Evolutionary conservation across 2,888 invertebrate species (phyloP), one percentile per base, ranked within the genome.

Genomic region (Aphodius granarius): DNA sequence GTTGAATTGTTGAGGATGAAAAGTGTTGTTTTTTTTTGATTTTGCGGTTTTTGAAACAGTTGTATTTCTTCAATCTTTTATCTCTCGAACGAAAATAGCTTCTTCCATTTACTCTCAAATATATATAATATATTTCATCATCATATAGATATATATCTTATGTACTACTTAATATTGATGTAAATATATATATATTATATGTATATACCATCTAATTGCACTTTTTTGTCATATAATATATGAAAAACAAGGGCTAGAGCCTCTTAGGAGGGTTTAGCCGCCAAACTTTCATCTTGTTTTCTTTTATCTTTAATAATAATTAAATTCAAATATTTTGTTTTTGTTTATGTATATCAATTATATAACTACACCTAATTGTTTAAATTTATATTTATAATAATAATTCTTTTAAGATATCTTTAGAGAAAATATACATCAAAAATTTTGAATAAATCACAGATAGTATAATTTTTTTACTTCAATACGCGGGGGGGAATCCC

Each of bases 11-110:
- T 43, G 43, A 43, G 43, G 43, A 43, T 43, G 43, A 43, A 43
- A 43, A 43, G 43, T 13, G 43, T 43, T 43, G 43, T 13, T 6
- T 43, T 43, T 43, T 43, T 43, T 1, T 43, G 43, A 9, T 43
- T 43, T 43, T 43, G 43, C 13, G 3, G 43, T 43, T 43, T 43
- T 43, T 13, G 43, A 13, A 43, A 43, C 43, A 13, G 9, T 43
- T 43, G 43, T 43, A 43, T 85, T 72, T 74, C 66, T 71, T 68
- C 90, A 91, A 90, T 91, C 90, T 91, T 90, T 89, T 90, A 89
- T 90, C 90, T 90, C 90, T 90, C 90, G 89, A 90, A 90, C 90
- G 65, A 89, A 89, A 89, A 89, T 89, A 89, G 89, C 86, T 87
- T n/a, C n/a, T n/a, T 87, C 86, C 87, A 83, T 84, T 78, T 78